Percentiles rank a stretch among this genome's conserved stretches.
phyloP scores from a whole-genome alignment of 2,888 invertebrate species.

The Pollenia angustigena region DNA sequence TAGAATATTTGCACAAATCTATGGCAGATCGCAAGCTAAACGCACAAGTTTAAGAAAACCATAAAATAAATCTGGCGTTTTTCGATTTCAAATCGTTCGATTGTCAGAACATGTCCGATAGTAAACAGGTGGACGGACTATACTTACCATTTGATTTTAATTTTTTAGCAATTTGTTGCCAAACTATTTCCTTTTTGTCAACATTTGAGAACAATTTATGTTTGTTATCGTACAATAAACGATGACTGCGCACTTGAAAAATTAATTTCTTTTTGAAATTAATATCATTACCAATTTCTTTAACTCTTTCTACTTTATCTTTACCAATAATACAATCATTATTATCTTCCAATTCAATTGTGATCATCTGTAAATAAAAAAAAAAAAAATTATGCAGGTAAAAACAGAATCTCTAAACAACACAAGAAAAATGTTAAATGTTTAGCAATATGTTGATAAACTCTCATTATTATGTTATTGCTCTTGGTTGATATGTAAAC shows the following conservation, averaged over 20 bases:
- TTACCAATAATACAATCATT: conserved; percentile 27
- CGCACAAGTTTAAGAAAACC: too few relatives aligned
- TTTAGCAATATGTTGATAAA: conserved; percentile 37
- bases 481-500: not conserved
- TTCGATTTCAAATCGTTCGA: too few relatives aligned
- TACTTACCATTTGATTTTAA: conserved; percentile 73
- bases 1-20: too few relatives aligned
- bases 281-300: not conserved
- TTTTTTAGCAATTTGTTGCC: conserved; percentile 77
- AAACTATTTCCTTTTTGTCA: conserved; percentile 75
- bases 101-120: too few relatives aligned
- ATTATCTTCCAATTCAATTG: conserved; percentile 49
- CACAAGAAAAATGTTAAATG: conserved; percentile 4
- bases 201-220: conserved; percentile 76
- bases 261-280: conserved; percentile 76
- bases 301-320: not conserved
- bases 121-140: not conserved
- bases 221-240: conserved; percentile 76
- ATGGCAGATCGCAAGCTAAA: too few relatives aligned
- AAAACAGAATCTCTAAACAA: too few relatives aligned
- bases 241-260: conserved; percentile 75
- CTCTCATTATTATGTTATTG: not conserved
- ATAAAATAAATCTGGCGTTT: too few relatives aligned
- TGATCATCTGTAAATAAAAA: conserved; percentile 54
- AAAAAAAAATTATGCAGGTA: conserved; percentile 17